phyloP scores from a whole-genome alignment of 1,140 invertebrate genomes.

The Temnothorax nylanderi region DNA sequence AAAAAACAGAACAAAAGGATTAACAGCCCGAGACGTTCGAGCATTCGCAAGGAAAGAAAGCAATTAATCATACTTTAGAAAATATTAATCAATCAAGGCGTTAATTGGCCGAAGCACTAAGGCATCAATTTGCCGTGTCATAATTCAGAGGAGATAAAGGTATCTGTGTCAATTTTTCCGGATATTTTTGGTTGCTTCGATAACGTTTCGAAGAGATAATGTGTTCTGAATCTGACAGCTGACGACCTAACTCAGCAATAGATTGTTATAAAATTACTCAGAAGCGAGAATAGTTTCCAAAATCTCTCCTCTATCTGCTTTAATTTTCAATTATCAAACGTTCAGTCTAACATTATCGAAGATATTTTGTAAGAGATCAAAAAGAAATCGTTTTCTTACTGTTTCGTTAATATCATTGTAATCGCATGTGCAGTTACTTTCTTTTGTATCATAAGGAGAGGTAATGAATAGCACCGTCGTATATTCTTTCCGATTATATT shows the following conservation, averaged over 20 bases:
- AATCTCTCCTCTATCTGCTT: neutral
- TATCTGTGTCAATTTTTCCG: neutral
- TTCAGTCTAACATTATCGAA: conserved; percentile 4
- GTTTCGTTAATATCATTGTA: conserved; percentile 1
- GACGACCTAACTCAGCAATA: neutral
- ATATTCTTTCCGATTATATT: neutral
- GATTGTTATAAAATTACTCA: conserved; percentile 48
- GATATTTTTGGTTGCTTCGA: conserved; percentile 5
- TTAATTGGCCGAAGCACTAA: conserved; percentile 19
- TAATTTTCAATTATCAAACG: neutral
- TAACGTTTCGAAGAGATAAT: neutral
- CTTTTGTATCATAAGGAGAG: neutral
- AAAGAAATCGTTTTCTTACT: neutral
- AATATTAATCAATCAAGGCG: conserved; percentile 43
- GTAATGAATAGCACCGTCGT: neutral
- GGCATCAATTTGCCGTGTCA: conserved; percentile 8
- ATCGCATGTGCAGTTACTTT: neutral
- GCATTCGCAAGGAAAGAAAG: neutral
- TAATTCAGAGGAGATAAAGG: neutral
- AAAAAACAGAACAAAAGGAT: neutral
- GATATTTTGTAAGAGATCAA: conserved; percentile 3
- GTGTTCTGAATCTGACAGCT: neutral
- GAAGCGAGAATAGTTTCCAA: conserved; percentile 17
- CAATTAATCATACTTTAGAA: conserved; percentile 48
- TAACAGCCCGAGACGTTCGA: neutral